Percentiles rank a stretch among this genome's conserved stretches.
These are phyloP conservation scores for Sicus ferrugineus DNA, from an alignment of 2,888 invertebrate species.

Conservation along the genomic window DNA sequence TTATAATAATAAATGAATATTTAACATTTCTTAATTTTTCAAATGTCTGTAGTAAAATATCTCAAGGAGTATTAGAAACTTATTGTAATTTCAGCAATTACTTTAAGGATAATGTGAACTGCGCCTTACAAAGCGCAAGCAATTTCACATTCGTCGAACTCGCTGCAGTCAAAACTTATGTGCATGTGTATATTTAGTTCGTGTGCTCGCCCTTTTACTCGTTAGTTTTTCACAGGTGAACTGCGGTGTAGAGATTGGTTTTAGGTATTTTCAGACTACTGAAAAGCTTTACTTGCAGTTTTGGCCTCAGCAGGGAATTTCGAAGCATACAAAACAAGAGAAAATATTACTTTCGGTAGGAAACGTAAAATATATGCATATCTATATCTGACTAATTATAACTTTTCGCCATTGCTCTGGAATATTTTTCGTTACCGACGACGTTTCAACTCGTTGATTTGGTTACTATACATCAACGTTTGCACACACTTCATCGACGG, in stretches of 20 bases:
- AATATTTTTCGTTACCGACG: not conserved
- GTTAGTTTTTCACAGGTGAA: conserved; percentile 46
- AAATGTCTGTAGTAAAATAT: too few species aligned
- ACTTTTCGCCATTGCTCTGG: conserved; percentile 29
- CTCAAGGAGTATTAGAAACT: too few species aligned
- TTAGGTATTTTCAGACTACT: conserved; percentile 35
- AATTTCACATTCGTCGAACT: conserved; percentile 50
- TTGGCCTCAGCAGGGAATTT: conserved; percentile 33
- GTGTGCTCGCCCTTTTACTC: conserved; percentile 21
- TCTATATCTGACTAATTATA: conserved; percentile 24
- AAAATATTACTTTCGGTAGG: too few species aligned
- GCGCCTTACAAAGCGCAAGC: conserved; percentile 47
- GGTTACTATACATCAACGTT: not conserved
- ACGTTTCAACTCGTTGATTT: conserved; percentile 25
- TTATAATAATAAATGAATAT: too few species aligned
- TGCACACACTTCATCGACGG: conserved; percentile 4
- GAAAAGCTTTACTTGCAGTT: conserved; percentile 32
- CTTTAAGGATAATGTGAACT: too few species aligned
- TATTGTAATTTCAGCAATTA: too few species aligned
- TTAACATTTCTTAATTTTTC: too few species aligned
- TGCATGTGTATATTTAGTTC: not conserved
- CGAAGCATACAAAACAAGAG: not conserved
- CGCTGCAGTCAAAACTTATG: conserved; percentile 12
- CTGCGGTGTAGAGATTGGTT: conserved; percentile 48
- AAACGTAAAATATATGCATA: conserved; percentile 24